Percentiles rank a stretch among this genome's conserved stretches.
phyloP scores from a whole-genome alignment of 2,113 vertebrate genomes.

The Balaenoptera acutorostrata region DNA sequence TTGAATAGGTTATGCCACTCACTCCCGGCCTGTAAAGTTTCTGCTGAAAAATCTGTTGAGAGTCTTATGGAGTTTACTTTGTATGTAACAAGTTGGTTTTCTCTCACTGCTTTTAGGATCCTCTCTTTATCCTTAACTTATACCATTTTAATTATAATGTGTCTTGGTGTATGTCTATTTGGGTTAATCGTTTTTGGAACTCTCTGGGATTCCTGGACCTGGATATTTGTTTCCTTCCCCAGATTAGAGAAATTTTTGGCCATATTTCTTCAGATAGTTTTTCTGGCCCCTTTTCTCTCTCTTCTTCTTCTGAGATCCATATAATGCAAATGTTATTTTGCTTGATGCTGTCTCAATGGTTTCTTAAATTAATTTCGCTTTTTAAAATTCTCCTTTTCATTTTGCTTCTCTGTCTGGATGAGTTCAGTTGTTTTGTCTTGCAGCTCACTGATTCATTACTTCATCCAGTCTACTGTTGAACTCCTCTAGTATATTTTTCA shows the following conservation, averaged over 20 bases:
- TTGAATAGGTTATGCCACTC: not conserved
- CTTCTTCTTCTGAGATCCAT: not conserved
- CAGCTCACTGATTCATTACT: not conserved
- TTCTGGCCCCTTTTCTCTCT: not conserved
- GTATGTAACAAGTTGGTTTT: not conserved
- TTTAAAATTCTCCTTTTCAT: not conserved
- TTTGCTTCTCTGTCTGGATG: not conserved
- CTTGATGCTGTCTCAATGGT: not conserved
- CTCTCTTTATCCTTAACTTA: not conserved
- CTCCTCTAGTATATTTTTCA: not conserved
- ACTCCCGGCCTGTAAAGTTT: not conserved
- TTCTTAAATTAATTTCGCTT: not conserved
- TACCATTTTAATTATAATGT: not conserved
- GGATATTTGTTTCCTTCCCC: not conserved
- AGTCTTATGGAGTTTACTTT: not conserved
- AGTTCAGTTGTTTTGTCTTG: not conserved
- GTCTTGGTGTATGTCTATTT: not conserved
- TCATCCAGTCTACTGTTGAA: not conserved
- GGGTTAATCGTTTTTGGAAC: not conserved
- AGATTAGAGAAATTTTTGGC: not conserved
- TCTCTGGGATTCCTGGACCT: not conserved
- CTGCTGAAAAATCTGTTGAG: not conserved
- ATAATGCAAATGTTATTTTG: not conserved
- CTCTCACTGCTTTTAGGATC: not conserved
- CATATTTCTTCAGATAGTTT: not conserved